A percentile compares a stretch with the other conserved stretches of the same genome.
Conservation (phyloP, 2,888 invertebrate genomes). For the Hipparchia semele region DNA sequence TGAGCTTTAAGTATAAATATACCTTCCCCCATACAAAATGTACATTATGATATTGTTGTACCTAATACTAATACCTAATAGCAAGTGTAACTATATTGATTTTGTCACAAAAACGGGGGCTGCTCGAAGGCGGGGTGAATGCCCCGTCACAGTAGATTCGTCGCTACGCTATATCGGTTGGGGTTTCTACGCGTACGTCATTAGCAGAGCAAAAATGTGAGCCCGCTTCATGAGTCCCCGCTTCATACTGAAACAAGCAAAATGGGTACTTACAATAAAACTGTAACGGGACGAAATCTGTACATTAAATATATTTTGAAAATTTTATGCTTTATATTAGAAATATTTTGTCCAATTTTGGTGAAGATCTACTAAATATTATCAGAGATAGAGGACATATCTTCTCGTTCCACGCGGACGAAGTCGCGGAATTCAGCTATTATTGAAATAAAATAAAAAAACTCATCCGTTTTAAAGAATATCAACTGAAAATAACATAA, state of each 20-base stretch:
- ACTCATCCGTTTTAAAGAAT: too few species aligned
- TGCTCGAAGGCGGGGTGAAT: slow-evolving; percentile 76
- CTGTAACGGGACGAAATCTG: too few species aligned
- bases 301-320: too few species aligned
- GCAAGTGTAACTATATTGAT: slow-evolving; percentile 76
- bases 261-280: too few species aligned
- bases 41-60: slow-evolving; percentile 44
- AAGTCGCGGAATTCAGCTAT: too few species aligned
- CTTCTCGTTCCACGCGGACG: too few species aligned
- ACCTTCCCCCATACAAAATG: not conserved
- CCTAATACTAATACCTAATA: not conserved
- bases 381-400: too few species aligned
- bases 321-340: too few species aligned
- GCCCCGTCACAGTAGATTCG: slow-evolving; percentile 79
- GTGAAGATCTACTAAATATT: too few species aligned
- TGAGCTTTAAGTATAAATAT: not conserved
- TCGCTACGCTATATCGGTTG: slow-evolving; percentile 73
- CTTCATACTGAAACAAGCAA: slow-evolving; percentile 49
- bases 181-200: slow-evolving; percentile 64
- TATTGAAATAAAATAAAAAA: too few species aligned
- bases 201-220: slow-evolving; percentile 81
- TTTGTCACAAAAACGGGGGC: slow-evolving; percentile 81
- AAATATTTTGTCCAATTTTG: too few species aligned
- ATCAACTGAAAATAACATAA: too few species aligned
- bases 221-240: slow-evolving; percentile 55